These are phyloP conservation scores for Thera obeliscata DNA, from an alignment of 2,888 invertebrate genomes.

Conservation along the genomic window DNA sequence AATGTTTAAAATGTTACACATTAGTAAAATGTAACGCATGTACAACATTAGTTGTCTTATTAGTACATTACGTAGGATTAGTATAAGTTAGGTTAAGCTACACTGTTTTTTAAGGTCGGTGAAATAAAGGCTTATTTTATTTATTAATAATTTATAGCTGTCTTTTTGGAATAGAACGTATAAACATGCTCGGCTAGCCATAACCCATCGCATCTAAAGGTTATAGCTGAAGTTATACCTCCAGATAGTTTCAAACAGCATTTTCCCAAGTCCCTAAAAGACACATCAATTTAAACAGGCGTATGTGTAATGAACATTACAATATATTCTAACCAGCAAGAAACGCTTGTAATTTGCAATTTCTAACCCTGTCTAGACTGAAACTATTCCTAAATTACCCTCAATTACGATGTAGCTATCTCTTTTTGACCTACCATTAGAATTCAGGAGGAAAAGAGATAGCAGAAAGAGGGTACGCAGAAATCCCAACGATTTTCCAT, in stretches of 20 bases:
- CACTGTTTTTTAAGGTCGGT: too few species aligned
- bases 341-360: constrained; percentile 72
- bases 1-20: too few species aligned
- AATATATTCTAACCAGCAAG: constrained; percentile 67
- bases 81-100: too few species aligned
- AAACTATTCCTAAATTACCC: constrained; percentile 78
- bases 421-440: constrained; percentile 45
- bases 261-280: constrained; percentile 45
- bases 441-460: constrained; percentile 49
- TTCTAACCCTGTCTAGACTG: constrained; percentile 78
- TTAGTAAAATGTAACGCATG: too few species aligned
- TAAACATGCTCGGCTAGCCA: too few species aligned
- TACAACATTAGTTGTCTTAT: too few species aligned
- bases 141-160: too few species aligned
- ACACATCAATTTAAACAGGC: constrained; percentile 66
- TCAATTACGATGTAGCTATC: constrained; percentile 62
- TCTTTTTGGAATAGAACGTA: too few species aligned
- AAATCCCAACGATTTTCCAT: constrained; percentile 78
- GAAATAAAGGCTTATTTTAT: too few species aligned
- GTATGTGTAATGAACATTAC: constrained; percentile 60
- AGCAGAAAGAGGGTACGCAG: constrained; percentile 59
- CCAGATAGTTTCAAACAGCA: constrained; percentile 28
- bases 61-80: too few species aligned
- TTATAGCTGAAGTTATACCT: not conserved
- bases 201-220: too few species aligned